Base-by-base conservation (phyloP, 2,888 invertebrate species). In the Cephus pygmeus region DNA sequence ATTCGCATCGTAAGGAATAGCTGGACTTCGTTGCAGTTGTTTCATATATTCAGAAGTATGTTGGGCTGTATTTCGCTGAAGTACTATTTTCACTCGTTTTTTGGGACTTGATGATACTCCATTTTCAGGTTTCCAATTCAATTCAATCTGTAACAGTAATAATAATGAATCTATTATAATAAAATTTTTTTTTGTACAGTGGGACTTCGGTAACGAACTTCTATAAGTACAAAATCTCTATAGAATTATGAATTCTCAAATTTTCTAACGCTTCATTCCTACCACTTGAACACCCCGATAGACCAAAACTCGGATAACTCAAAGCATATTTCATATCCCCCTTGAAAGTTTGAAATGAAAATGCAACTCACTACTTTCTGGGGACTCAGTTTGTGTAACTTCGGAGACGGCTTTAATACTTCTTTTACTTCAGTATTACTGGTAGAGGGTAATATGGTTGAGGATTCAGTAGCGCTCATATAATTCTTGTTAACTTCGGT, bases 1-100 rank as follows among this genome's bases (percentile, higher is more conserved):
- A 31, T 92, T 92, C 0, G 96, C 94, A 88, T 97, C 96, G 82
- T 93, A 97, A 0, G 97, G 97, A 81, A 96, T 94, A 11, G 93
- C 94, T 0, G 97, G 97, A 69, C 96, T 96, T 76, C 93, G 93
- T 73, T 93, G 92, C 0, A 97, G 93, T 85, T 96, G 95, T 56
- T 93, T 93, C 31, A 95, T 93, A 84, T 97, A 97, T 82, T 97
- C 96, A 3, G 94, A 92, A 0, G 95, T 93, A 36, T 94, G 95
- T 88, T 97, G 96, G 81, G 94, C 94, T 3, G 93, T 94, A 87
- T 96, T 97, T 81, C 94, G 93, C 83, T 95, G 94, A 0, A 96
- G 92, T 30, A 94, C 93, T 83, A 97, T 96, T 89, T 95, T 95
- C 0, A 97, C 97, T 80, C 94, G 94, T 85, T 96, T 96, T 34